Evolutionary conservation across 2,888 invertebrate genomes (phyloP), one percentile per base, ranked within the genome.

Genomic region (Drosophila incognita): DNA sequence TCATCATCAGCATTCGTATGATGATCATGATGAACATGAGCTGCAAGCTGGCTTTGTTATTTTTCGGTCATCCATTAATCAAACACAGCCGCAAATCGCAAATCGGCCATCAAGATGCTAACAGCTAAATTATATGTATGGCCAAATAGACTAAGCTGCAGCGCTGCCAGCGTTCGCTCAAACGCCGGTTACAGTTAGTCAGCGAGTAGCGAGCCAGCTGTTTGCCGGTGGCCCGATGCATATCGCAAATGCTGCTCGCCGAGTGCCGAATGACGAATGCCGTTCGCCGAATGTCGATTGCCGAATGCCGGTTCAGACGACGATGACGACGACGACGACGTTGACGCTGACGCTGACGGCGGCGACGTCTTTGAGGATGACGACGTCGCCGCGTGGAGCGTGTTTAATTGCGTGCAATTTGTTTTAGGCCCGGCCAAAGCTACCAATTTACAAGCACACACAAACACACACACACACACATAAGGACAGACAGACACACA

Each of bases 391-490:
- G 79, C 70, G 58, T 79, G 79, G 69, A 85, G 84, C 84, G 84
- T 85, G 88, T 88, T 85, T 88, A 85, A 85, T 85, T 85, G 88
- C 83, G 73, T 83, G 79, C 88, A 88, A 83, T 88, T 85, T 85
- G 83, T 86, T 88, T 80, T 81, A 75, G 76, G 79, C 75, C 78
- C 78, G 64, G 76, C 59, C 74, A 77, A 64, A 84, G 82, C 83
- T 84, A 84, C 87, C 82, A 75, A 75, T 58, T 57, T 53, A 56
- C 46, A 62, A 54, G 62, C 53, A 49, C 33, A 68, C 58, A 27
- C 35, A 65, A 11, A 57, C 56, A 42, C 27, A 51, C 21, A 60
- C 42, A 60, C 42, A 31, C 24, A 35, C n/a, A 33, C 24, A 33
- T 36, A 42, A 3, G 65, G 48, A 38, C 10, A 60, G 56, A 31